phyloP scores from a whole-genome alignment of 2,797 vertebrate species.

The Thripadectes ignobilis region DNA sequence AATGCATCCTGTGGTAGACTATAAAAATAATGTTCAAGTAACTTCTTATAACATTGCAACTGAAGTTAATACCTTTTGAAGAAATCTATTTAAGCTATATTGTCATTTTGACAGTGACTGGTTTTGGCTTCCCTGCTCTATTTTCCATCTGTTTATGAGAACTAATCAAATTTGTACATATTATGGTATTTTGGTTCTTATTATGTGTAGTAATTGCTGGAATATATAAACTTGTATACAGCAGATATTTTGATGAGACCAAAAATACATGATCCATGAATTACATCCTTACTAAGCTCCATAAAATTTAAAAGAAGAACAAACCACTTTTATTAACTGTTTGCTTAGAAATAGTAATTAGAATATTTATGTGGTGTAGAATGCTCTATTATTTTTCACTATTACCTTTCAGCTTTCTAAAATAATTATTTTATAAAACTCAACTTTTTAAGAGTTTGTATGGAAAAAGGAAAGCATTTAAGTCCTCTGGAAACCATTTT shows the following conservation, averaged over 20 bases:
- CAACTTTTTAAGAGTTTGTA: not conserved
- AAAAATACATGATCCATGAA: not conserved
- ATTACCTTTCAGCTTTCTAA: not conserved
- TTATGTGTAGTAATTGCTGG: not conserved
- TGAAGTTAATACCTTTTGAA: not conserved
- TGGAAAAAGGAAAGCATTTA: not conserved
- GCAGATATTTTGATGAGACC: not conserved
- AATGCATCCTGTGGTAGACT: not conserved
- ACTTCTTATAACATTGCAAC: not conserved
- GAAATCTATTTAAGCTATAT: not conserved
- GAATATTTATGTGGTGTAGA: not conserved
- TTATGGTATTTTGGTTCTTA: not conserved
- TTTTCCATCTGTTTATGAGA: not conserved
- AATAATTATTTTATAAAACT: not conserved
- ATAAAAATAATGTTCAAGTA: not conserved
- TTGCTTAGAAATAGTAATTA: not conserved
- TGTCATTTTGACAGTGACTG: not conserved
- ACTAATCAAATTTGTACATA: not conserved
- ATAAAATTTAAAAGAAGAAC: not conserved
- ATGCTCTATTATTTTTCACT: not conserved
- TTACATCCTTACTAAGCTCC: not conserved
- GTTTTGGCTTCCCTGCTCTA: not conserved
- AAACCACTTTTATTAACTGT: not conserved
- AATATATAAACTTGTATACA: not conserved
- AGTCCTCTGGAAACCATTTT: not conserved